Evolutionary conservation across 1,140 invertebrate species (phyloP).

Genomic region (Chironomus striatipennis): DNA sequence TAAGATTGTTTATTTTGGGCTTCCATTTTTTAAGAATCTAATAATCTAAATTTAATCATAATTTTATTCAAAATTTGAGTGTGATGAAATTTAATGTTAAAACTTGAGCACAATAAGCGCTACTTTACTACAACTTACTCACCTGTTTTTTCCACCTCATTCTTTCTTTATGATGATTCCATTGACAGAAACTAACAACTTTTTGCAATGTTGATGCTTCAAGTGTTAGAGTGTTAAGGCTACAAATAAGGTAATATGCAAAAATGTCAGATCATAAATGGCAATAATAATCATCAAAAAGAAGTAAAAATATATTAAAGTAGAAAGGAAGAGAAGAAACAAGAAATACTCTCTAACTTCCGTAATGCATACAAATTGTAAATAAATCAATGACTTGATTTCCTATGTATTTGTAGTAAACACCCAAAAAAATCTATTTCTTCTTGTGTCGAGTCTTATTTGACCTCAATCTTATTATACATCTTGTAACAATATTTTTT

Average conservation of each 20-base stretch:
- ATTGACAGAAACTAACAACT: neutral
- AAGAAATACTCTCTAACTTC: neutral
- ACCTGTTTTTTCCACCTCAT: no score
- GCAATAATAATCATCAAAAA: neutral
- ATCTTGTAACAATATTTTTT: no score
- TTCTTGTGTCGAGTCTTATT: no score
- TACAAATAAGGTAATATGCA: neutral
- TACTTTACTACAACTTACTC: no score
- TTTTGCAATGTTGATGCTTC: neutral
- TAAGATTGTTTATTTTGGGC: no score
- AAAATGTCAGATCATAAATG: conserved; percentile 14
- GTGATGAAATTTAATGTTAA: no score
- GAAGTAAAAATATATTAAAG: no score
- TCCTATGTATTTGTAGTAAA: neutral
- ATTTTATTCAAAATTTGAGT: no score
- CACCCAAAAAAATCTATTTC: neutral
- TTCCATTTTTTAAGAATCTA: no score
- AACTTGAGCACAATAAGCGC: no score
- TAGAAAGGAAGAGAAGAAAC: neutral
- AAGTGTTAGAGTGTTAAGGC: neutral
- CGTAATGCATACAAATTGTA: neutral
- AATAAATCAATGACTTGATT: neutral
- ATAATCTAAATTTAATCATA: no score
- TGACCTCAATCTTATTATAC: no score
- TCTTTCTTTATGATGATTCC: neutral